Percentiles rank a stretch among this genome's conserved stretches.
phyloP scores from a whole-genome alignment of 2,888 invertebrate species.

The Xanthia icteritia region DNA sequence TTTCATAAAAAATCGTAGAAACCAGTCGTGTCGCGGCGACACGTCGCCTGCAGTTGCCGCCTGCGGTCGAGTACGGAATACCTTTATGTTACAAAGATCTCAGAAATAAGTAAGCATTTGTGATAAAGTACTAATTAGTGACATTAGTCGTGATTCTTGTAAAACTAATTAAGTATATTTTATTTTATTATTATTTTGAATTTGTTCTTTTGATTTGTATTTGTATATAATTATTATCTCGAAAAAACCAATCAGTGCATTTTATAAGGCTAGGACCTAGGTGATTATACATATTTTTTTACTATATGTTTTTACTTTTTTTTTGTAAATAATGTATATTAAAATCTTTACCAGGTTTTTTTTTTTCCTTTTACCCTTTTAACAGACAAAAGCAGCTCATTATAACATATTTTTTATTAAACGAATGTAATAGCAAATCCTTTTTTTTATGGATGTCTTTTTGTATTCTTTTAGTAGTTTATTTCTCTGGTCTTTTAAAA shows the following conservation, averaged over 20 bases:
- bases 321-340: not conserved
- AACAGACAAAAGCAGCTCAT: not conserved
- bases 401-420: not conserved
- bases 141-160: not conserved
- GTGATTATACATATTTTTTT: not conserved
- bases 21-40: too few relatives aligned
- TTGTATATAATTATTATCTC: conserved; percentile 4
- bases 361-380: too few relatives aligned
- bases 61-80: not conserved
- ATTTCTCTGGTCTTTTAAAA: too few relatives aligned
- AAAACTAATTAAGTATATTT: not conserved
- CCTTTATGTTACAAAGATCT: conserved; percentile 5
- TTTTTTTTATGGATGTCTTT: too few relatives aligned
- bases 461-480: too few relatives aligned
- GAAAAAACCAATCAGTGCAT: conserved; percentile 6
- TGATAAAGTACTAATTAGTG: not conserved
- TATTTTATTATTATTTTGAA: not conserved
- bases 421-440: too few relatives aligned
- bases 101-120: not conserved
- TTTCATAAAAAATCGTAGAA: too few relatives aligned
- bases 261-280: not conserved
- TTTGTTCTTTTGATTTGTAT: not conserved
- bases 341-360: not conserved
- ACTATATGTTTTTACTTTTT: not conserved
- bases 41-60: too few relatives aligned